Evolutionary conservation across 2,797 vertebrate species (phyloP).

Genomic region (Myioborus melanocephalus): DNA sequence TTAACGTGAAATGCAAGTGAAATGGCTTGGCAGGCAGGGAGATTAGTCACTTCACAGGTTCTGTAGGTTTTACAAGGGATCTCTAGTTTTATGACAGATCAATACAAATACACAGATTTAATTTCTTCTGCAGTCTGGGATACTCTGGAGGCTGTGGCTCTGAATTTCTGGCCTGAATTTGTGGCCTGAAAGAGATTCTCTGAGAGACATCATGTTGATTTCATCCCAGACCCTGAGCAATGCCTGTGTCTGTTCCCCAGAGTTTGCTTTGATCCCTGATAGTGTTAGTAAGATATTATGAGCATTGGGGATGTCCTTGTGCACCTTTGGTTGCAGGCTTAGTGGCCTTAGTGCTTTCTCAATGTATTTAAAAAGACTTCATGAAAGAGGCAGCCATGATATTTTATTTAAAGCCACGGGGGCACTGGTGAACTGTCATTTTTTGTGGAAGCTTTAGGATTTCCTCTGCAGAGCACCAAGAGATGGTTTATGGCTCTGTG

Average conservation of each 20-base stretch:
- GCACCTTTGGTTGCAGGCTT: accelerated
- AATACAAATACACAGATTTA: background rate
- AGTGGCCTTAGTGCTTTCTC: background rate
- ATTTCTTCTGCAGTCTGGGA: background rate
- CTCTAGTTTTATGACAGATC: background rate
- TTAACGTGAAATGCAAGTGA: background rate
- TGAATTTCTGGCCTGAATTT: background rate
- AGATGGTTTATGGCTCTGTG: background rate
- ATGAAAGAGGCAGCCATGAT: background rate
- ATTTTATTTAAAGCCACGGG: background rate
- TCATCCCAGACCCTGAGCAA: background rate
- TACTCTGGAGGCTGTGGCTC: background rate
- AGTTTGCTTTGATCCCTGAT: background rate
- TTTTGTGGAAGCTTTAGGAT: background rate
- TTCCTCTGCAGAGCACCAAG: background rate
- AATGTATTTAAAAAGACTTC: background rate
- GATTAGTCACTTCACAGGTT: background rate
- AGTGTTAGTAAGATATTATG: background rate
- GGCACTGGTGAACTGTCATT: background rate
- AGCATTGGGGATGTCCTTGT: background rate
- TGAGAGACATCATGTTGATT: background rate
- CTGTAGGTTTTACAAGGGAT: background rate
- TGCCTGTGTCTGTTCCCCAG: background rate
- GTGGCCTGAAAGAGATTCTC: background rate
- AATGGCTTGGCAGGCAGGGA: background rate